Percentiles rank a stretch among this genome's conserved stretches.
Conservation (phyloP, 2,888 invertebrate genomes). For the Limnephilus lunatus region DNA sequence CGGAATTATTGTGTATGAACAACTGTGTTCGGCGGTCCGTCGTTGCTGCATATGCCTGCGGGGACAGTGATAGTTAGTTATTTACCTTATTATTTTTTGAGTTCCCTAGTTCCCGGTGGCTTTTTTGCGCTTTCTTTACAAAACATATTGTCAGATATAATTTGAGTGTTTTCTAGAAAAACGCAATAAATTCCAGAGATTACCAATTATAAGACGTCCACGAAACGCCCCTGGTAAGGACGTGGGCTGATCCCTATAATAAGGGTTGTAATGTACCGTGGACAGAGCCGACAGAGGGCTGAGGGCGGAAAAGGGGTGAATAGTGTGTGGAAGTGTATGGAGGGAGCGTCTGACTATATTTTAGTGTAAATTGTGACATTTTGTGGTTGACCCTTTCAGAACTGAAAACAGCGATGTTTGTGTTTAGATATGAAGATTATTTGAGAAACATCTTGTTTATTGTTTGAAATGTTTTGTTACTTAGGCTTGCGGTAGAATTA, state of each 20-base stretch:
- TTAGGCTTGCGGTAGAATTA: background rate
- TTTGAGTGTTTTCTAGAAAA: background rate
- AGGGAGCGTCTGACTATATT: constrained; percentile 18
- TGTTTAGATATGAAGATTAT: background rate
- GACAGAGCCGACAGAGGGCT: background rate
- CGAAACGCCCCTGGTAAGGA: background rate
- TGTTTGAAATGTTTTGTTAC: background rate
- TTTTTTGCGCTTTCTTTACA: no score
- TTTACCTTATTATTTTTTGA: no score
- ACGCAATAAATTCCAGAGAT: background rate
- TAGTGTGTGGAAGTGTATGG: background rate
- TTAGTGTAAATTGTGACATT: constrained; percentile 26
- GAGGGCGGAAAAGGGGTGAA: constrained; percentile 16
- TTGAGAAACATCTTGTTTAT: background rate
- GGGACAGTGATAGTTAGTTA: no score
- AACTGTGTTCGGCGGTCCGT: no score
- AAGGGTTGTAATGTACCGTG: background rate
- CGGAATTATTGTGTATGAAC: no score
- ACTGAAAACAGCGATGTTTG: background rate
- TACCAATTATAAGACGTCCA: background rate
- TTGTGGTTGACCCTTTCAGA: constrained; percentile 12
- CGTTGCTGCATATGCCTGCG: no score
- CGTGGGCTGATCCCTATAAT: background rate
- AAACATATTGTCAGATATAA: no score
- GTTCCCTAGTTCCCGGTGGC: no score